Evolutionary conservation across 2,113 vertebrate genomes (phyloP).

Genomic region (Gymnogyps californianus): DNA sequence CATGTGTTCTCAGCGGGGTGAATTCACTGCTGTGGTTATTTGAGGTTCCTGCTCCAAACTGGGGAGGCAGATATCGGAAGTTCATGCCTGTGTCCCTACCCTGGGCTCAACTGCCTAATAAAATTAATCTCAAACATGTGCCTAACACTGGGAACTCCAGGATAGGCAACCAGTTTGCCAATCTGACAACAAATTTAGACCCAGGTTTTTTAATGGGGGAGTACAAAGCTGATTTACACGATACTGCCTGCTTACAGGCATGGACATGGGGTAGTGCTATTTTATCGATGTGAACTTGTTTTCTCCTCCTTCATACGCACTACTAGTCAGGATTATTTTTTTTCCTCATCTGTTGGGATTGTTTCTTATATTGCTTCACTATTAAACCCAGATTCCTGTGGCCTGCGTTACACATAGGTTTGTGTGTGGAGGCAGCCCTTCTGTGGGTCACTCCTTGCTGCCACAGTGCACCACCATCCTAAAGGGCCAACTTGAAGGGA

Average conservation of each 20-base stretch:
- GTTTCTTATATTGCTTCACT: background rate
- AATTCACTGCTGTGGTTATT: background rate
- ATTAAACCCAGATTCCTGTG: background rate
- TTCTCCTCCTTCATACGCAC: background rate
- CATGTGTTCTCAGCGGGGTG: background rate
- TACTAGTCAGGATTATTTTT: background rate
- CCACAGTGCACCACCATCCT: background rate
- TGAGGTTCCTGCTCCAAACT: background rate
- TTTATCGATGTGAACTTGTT: background rate
- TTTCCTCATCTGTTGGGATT: background rate
- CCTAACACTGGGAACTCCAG: background rate
- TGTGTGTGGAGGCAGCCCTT: background rate
- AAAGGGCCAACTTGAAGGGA: background rate
- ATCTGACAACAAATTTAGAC: background rate
- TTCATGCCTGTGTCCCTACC: background rate
- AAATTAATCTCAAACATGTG: background rate
- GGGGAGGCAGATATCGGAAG: background rate
- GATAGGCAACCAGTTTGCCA: background rate
- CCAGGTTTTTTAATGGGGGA: background rate
- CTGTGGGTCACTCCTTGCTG: background rate
- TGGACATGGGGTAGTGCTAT: fast-evolving
- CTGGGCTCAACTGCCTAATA: background rate
- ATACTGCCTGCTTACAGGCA: background rate
- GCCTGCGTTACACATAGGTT: background rate
- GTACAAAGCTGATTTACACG: background rate